phyloP scores from a whole-genome alignment of 2,888 invertebrate species.

The Pharmacophagus antenor region DNA sequence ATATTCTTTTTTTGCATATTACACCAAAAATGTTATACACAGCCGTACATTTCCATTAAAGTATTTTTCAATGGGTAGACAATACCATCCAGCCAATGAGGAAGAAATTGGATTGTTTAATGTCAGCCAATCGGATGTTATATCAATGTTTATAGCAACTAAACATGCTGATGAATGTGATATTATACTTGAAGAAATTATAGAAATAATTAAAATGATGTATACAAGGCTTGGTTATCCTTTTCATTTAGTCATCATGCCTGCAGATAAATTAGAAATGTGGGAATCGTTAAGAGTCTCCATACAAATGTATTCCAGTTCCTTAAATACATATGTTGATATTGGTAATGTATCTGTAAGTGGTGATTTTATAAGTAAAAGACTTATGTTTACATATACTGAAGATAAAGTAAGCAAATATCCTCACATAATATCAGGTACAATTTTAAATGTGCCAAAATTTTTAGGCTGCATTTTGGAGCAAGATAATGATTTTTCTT shows the following conservation, averaged over 20 bases:
- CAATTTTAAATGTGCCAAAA: conserved; percentile 86
- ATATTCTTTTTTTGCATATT: conserved; percentile 86
- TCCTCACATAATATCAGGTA: conserved; percentile 86
- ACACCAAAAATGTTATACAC: conserved; percentile 84
- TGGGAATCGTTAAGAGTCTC: conserved; percentile 86
- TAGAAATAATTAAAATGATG: conserved; percentile 74
- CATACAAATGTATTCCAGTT: conserved; percentile 88
- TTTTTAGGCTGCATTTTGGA: conserved; percentile 88
- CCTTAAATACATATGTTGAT: conserved; percentile 83
- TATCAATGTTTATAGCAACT: conserved; percentile 84
- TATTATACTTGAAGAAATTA: conserved; percentile 77
- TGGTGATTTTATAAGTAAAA: conserved; percentile 88
- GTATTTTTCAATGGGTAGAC: conserved; percentile 85
- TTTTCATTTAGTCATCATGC: conserved; percentile 82
- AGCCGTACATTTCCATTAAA: conserved; percentile 84
- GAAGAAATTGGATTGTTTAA: conserved; percentile 81
- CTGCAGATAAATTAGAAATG: conserved; percentile 82
- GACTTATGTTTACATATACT: conserved; percentile 85
- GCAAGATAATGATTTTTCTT: conserved; percentile 64
- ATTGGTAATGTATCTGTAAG: conserved; percentile 87
- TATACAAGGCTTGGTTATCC: conserved; percentile 85
- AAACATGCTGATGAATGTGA: conserved; percentile 73
- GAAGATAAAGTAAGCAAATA: conserved; percentile 82
- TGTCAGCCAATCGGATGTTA: conserved; percentile 84
- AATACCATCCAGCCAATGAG: conserved; percentile 79